A percentile compares a stretch with the other conserved stretches of the same genome.
phyloP scores from a whole-genome alignment of 2,113 vertebrate species.

The Triplophysa rosa region DNA sequence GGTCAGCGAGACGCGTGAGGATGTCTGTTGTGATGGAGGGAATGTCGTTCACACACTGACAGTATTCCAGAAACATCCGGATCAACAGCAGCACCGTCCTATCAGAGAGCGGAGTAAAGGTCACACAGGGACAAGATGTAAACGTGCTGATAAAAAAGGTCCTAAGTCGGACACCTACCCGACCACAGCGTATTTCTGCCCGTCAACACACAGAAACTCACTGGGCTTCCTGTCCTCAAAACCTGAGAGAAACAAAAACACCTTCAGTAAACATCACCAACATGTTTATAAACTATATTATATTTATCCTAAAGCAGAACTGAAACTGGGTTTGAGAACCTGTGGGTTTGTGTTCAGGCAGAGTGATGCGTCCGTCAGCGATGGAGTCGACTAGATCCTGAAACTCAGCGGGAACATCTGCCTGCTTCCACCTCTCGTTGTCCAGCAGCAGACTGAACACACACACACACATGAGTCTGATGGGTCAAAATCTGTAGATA shows the following conservation, averaged over 20 bases:
- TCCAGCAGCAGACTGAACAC: constrained; percentile 87
- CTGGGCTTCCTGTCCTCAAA: constrained; percentile 84
- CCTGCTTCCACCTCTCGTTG: constrained; percentile 98
- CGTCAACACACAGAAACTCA: constrained; percentile 88
- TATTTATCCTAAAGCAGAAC: not conserved
- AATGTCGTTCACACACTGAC: constrained; percentile 97
- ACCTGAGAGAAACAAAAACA: constrained; percentile 64
- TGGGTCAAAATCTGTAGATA: not conserved
- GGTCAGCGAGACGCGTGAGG: constrained; percentile 91
- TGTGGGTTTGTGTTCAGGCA: constrained; percentile 85
- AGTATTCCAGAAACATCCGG: constrained; percentile 97
- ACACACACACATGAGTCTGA: constrained; percentile 14
- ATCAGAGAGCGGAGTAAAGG: not conserved
- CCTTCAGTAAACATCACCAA: not conserved
- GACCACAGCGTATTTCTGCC: constrained; percentile 93
- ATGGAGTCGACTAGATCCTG: constrained; percentile 94
- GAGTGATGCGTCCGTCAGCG: constrained; percentile 85
- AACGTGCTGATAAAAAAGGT: not conserved
- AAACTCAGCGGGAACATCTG: constrained; percentile 95
- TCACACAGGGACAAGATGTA: not conserved
- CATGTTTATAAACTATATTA: not conserved
- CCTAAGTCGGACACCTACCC: constrained; percentile 73
- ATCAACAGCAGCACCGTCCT: constrained; percentile 97
- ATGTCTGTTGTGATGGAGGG: constrained; percentile 95
- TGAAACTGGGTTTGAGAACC: constrained; percentile 66